Base-by-base conservation (phyloP, 2,888 invertebrate genomes). In the Eueremaeus valkanovi region DNA sequence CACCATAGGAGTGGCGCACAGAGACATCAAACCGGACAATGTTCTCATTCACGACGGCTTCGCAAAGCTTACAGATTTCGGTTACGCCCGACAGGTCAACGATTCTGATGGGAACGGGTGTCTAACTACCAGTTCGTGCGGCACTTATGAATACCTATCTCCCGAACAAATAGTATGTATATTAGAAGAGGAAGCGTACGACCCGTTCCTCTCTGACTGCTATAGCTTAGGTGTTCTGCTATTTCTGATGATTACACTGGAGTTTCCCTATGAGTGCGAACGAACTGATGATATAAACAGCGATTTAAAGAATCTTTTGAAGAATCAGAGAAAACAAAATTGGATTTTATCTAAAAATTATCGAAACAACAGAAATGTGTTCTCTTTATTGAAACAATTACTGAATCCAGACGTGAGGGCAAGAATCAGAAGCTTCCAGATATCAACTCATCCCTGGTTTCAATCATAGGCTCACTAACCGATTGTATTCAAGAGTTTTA, bases 11-110 rank as follows among this genome's bases (percentile, higher is more conserved):
- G 21, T 66, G 3, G 63, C 31, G 33, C 63, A 66, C 31, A 16
- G 61, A 31, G 61, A 61, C 29, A 61, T 61, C 29, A 61, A 61
- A 16, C 16, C 55, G 1, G 95, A 95, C 85, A 95, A 95, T 85
- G 95, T 95, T 81, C 86, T 95, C 80, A 86, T 95, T 80, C 95
- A 95, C 83, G 92, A 92, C 83, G 88, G 91, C 81, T 92, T 93
- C 80, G 36, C 40, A 1, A 61, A 40, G 27, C 13, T 74, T 13
- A 24, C 72, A 8, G 74, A 74, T 72, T 74, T 74, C 24, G 74
- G 74, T 16, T 72, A 36, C 24, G 72, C 74, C n/a, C 33, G 13
- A 5, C 1, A 3, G 16, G 40, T 27, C 6, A 29, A 18, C 5
- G 40, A 72, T 27, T 3, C 13, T 5, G 29, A 51, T 18, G n/a